phyloP scores from a whole-genome alignment of 1,140 invertebrate genomes.

The Thereuonema tuberculata region DNA sequence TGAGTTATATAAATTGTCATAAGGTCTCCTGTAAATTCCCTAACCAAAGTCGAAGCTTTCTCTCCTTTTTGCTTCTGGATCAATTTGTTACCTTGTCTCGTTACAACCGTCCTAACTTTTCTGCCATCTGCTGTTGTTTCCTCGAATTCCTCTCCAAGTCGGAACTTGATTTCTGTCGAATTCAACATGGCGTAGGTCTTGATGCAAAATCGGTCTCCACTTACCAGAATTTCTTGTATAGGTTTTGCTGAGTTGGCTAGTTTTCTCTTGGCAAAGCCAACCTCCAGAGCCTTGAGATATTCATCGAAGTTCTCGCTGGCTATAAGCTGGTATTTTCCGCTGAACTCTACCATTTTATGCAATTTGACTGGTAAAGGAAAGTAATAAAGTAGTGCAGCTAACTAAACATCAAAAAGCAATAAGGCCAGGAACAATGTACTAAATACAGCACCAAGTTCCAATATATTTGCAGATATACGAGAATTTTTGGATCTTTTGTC shows the following conservation, averaged over 20 bases:
- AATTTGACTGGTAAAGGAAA: too few relatives aligned
- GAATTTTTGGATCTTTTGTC: too few relatives aligned
- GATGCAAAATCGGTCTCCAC: constrained; percentile 52
- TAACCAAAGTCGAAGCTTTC: constrained; percentile 43
- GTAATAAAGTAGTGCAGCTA: too few relatives aligned
- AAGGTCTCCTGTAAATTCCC: constrained; percentile 51
- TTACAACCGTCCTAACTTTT: constrained; percentile 29
- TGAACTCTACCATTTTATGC: too few relatives aligned
- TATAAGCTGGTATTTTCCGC: too few relatives aligned
- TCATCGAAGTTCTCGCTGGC: too few relatives aligned
- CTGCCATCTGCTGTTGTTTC: constrained; percentile 72
- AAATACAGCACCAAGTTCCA: too few relatives aligned
- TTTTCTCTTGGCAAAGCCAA: constrained; percentile 55
- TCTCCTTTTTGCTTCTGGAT: constrained; percentile 51
- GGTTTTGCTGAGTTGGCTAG: constrained; percentile 57
- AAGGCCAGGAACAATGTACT: too few relatives aligned
- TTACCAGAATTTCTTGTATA: constrained; percentile 51
- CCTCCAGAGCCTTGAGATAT: too few relatives aligned
- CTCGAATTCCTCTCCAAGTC: constrained; percentile 64
- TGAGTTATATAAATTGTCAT: too few relatives aligned
- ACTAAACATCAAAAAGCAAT: too few relatives aligned
- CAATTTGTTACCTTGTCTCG: constrained; percentile 42
- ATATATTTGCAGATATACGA: too few relatives aligned
- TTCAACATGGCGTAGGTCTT: constrained; percentile 73
- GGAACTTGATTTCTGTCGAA: constrained; percentile 59